A percentile compares a stretch with the other conserved stretches of the same genome.
Conservation (phyloP, 2,888 invertebrate species). For the Ametastegia equiseti region DNA sequence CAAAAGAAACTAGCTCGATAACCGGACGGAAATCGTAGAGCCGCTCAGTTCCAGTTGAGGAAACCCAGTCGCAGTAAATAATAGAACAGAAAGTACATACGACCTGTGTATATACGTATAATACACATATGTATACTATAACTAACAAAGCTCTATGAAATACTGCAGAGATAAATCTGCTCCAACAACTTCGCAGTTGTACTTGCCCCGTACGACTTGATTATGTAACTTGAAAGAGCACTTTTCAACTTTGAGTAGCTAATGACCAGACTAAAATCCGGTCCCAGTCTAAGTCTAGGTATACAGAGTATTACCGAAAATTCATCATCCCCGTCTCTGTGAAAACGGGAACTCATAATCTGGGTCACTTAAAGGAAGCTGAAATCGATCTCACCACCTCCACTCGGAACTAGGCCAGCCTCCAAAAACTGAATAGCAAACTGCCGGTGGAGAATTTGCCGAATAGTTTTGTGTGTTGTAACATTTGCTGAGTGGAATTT, state of each 20-base stretch:
- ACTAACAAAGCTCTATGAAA: neutral
- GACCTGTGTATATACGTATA: too few relatives aligned
- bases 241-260: neutral
- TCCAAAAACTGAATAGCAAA: conserved; percentile 37
- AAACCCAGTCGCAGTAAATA: neutral
- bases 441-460: neutral
- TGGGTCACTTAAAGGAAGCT: conserved; percentile 20
- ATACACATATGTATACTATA: too few relatives aligned
- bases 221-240: neutral
- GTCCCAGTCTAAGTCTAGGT: too few relatives aligned
- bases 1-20: conserved; percentile 21
- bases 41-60: neutral
- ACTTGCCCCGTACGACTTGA: neutral
- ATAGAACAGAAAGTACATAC: neutral
- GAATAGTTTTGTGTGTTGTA: too few relatives aligned
- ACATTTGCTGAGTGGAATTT: too few relatives aligned
- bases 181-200: neutral
- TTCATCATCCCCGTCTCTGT: neutral
- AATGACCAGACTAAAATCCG: neutral
- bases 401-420: conserved; percentile 28
- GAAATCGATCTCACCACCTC: conserved; percentile 7
- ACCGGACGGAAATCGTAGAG: conserved; percentile 35
- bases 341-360: conserved; percentile 1
- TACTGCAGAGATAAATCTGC: neutral
- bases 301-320: too few relatives aligned